Percentiles rank a stretch among this genome's conserved stretches.
Evolutionary conservation across 2,113 vertebrate genomes (phyloP).

Genomic region (Sardina pilchardus): DNA sequence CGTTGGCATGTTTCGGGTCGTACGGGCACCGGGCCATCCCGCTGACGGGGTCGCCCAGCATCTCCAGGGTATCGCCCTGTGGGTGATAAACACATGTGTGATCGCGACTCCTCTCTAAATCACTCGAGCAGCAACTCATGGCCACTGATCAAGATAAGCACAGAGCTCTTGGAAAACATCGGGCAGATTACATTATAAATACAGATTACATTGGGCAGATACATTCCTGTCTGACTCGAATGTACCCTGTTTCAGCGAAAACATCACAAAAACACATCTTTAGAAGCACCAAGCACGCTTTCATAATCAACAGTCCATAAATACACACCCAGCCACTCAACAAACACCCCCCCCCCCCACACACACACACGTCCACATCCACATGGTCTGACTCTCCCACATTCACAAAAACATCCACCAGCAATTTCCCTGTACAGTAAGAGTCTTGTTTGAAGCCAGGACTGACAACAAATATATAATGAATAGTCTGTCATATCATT

Average conservation of each 20-base stretch:
- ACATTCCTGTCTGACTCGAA: background rate
- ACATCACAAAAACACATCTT: background rate
- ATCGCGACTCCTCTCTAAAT: background rate
- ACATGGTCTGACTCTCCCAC: constrained; percentile 8
- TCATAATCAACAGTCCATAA: background rate
- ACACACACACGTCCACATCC: background rate
- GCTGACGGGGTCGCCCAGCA: constrained; percentile 85
- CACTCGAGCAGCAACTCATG: background rate
- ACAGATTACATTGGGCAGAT: background rate
- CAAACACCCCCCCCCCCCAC: background rate
- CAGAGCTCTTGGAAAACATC: background rate
- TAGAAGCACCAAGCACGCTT: background rate
- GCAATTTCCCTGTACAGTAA: constrained; percentile 34
- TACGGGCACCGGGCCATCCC: constrained; percentile 97
- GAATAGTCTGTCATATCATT: constrained; percentile 57
- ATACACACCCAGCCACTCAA: background rate
- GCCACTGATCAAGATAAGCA: background rate
- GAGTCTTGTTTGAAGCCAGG: constrained; percentile 36
- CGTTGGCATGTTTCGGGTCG: constrained; percentile 93
- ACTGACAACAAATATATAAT: constrained; percentile 58
- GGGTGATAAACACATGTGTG: background rate
- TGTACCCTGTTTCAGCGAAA: background rate
- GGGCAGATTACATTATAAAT: background rate
- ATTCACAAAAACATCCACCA: constrained; percentile 38
- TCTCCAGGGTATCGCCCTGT: constrained; percentile 89